Percentiles rank a stretch among this genome's conserved stretches.
These are phyloP conservation scores for Phalacrocorax brasilianus DNA, from an alignment of 2,113 vertebrate species.

Conservation along the genomic window DNA sequence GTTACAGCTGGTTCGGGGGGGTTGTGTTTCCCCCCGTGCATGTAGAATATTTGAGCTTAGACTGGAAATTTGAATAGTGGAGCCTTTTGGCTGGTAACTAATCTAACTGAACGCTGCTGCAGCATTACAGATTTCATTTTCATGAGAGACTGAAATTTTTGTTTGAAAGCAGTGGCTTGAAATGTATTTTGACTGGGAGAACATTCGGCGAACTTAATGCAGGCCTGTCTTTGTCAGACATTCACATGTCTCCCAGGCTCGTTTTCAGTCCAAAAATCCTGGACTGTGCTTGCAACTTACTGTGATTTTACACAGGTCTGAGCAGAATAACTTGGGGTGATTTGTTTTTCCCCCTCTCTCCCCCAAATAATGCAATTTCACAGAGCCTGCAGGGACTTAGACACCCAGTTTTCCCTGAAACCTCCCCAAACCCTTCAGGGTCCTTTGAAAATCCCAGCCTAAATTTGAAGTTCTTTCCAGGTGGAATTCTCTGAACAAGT, in stretches of 20 bases:
- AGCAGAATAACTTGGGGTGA: not conserved
- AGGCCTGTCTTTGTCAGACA: not conserved
- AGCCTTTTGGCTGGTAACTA: not conserved
- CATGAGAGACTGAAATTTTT: not conserved
- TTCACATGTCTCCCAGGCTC: not conserved
- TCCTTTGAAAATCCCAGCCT: not conserved
- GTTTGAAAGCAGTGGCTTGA: not conserved
- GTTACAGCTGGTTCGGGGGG: fast-evolving
- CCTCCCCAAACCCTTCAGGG: not conserved
- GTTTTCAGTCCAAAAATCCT: not conserved
- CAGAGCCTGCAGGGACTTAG: not conserved
- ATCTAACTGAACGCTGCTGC: not conserved
- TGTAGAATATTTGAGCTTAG: not conserved
- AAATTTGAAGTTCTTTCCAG: not conserved
- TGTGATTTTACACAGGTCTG: not conserved
- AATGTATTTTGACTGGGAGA: not conserved
- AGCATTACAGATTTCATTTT: not conserved
- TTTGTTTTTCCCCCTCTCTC: not conserved
- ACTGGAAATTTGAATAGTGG: not conserved
- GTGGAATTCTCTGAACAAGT: not conserved
- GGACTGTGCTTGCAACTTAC: not conserved
- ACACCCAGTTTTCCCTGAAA: not conserved
- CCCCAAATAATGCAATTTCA: not conserved
- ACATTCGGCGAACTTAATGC: not conserved
- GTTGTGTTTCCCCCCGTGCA: fast-evolving